These are phyloP conservation scores for Montipora sp. DNA, from an alignment of 64 coral and sea anemone genomes.

Conservation along the genomic window DNA sequence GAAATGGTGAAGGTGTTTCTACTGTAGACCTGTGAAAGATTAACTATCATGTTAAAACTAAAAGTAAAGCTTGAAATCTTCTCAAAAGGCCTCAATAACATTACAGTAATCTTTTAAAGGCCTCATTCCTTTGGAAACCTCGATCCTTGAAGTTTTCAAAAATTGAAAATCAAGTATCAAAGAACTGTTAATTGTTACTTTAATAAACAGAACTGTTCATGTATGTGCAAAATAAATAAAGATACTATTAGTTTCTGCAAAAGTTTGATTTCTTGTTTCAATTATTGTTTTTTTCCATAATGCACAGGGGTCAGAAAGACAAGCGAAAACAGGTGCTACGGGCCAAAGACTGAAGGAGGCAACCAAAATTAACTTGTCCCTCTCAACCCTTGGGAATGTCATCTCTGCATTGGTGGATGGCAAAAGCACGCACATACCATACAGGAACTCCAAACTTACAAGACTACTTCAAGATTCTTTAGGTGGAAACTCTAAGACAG, in stretches of 20 bases:
- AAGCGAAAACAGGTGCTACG: constrained; percentile 91
- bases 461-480: constrained; percentile 89
- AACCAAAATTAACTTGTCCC: constrained; percentile 90
- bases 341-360: constrained; percentile 89
- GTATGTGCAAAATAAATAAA: too few species aligned
- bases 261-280: neutral
- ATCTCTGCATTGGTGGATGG: constrained; percentile 95
- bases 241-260: neutral
- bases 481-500: constrained; percentile 97
- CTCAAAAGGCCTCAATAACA: too few species aligned
- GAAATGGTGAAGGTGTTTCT: too few species aligned
- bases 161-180: too few species aligned
- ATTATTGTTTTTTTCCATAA: neutral
- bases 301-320: constrained; percentile 84
- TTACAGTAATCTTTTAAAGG: too few species aligned
- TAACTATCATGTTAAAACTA: too few species aligned
- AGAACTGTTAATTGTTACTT: too few species aligned
- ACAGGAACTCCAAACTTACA: constrained; percentile 90
- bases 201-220: too few species aligned
- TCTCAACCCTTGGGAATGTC: constrained; percentile 95
- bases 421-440: constrained; percentile 92
- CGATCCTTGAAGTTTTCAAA: too few species aligned
- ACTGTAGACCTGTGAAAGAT: too few species aligned
- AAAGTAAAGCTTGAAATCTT: too few species aligned
- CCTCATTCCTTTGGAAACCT: too few species aligned